phyloP scores from a whole-genome alignment of 2,888 invertebrate species.

The Subacronicta megacephala region DNA sequence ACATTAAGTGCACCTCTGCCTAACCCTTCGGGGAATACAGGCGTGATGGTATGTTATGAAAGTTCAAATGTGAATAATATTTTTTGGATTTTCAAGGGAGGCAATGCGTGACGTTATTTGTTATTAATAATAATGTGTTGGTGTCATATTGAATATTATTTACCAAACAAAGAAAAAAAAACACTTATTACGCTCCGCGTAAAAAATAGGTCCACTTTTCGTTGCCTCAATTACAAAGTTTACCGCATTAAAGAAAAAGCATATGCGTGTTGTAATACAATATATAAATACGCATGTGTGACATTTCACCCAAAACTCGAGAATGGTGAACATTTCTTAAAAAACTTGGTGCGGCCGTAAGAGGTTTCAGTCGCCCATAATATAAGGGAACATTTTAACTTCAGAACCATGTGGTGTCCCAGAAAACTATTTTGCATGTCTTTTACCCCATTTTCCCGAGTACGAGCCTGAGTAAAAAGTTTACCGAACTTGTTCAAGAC shows the following conservation, averaged over 20 bases:
- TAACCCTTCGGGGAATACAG: too few relatives aligned
- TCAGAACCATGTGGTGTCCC: slow-evolving; percentile 83
- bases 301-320: slow-evolving; percentile 46
- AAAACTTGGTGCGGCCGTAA: slow-evolving; percentile 60
- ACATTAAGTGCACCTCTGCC: too few relatives aligned
- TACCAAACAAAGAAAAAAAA: too few relatives aligned
- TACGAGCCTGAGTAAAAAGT: slow-evolving; percentile 83
- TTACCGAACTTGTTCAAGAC: slow-evolving; percentile 75
- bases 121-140: too few relatives aligned
- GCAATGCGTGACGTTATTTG: too few relatives aligned
- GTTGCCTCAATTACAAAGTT: slow-evolving; percentile 25
- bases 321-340: slow-evolving; percentile 50
- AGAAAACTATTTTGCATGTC: slow-evolving; percentile 87
- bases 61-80: too few relatives aligned
- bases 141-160: too few relatives aligned
- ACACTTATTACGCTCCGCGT: too few relatives aligned
- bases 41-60: too few relatives aligned
- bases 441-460: slow-evolving; percentile 85
- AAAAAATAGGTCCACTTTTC: slow-evolving; percentile 20
- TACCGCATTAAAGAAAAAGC: slow-evolving; percentile 42
- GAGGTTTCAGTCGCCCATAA: slow-evolving; percentile 67
- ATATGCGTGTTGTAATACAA: slow-evolving; percentile 42
- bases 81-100: too few relatives aligned
- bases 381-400: slow-evolving; percentile 78
- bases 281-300: slow-evolving; percentile 42